Percentiles rank a stretch among this genome's conserved stretches.
These are phyloP conservation scores for Spodoptera frugiperda DNA, from an alignment of 1,140 invertebrate genomes.

Conservation along the genomic window DNA sequence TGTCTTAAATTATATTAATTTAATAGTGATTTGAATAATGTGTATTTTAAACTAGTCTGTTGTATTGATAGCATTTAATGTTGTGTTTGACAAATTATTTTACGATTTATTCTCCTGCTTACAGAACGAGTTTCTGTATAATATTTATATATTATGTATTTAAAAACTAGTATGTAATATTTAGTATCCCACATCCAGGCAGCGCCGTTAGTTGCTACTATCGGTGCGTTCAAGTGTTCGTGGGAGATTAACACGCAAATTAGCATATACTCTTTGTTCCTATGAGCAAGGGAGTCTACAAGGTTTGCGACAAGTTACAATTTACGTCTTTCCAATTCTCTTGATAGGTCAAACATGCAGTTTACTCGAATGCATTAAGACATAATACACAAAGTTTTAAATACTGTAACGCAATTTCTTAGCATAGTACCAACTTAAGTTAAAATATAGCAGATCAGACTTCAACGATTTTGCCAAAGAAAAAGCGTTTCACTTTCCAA, in stretches of 20 bases:
- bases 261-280: conserved; percentile 69
- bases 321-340: background rate
- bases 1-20: too few species aligned
- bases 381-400: background rate
- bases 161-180: conserved; percentile 4
- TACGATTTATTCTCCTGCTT: conserved; percentile 8
- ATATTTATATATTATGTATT: background rate
- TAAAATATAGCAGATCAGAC: background rate
- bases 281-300: conserved; percentile 66
- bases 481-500: conserved; percentile 35
- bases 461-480: conserved; percentile 22
- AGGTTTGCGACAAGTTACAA: conserved; percentile 65
- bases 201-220: conserved; percentile 74
- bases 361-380: too few species aligned
- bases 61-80: too few species aligned
- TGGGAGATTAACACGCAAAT: conserved; percentile 74
- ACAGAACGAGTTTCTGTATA: background rate
- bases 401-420: background rate
- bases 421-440: conserved; percentile 2
- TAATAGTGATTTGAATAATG: too few species aligned
- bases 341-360: background rate
- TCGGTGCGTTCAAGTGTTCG: conserved; percentile 84
- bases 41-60: too few species aligned
- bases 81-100: too few species aligned
- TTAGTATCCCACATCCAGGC: conserved; percentile 79